A percentile compares a stretch with the other conserved stretches of the same genome.
These are phyloP conservation scores for Nansenia antarctica DNA, from an alignment of 2,113 vertebrate species.

Conservation along the genomic window DNA sequence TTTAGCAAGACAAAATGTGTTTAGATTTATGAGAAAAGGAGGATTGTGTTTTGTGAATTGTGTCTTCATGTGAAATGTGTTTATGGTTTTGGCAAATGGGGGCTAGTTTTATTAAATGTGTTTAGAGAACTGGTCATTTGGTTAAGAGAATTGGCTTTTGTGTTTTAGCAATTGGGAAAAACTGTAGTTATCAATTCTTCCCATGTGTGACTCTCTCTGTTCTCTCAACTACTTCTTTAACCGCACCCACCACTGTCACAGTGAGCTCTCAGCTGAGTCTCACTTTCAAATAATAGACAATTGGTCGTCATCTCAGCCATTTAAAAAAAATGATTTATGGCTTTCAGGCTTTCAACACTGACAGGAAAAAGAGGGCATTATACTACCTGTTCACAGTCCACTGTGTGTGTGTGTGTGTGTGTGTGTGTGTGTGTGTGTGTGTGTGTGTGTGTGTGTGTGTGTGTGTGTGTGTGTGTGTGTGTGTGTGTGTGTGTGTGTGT, in stretches of 20 bases:
- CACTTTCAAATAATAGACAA: conserved; percentile 51
- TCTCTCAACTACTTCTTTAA: not conserved
- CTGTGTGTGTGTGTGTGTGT: conserved; percentile 26
- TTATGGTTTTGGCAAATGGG: too few species aligned
- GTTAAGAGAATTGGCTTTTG: too few species aligned
- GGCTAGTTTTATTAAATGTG: too few species aligned
- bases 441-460: conserved; percentile 19
- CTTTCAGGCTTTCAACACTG: conserved; percentile 63
- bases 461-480: conserved; percentile 20
- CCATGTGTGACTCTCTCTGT: not conserved
- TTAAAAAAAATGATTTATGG: conserved; percentile 49
- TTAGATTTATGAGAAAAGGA: too few species aligned
- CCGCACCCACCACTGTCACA: conserved; percentile 8
- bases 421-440: conserved; percentile 20
- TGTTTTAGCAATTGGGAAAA: too few species aligned
- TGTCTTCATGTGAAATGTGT: too few species aligned
- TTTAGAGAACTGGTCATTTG: too few species aligned
- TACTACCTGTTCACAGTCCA: conserved; percentile 24
- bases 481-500: conserved; percentile 19
- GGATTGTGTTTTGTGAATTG: too few species aligned
- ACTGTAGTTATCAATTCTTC: too few species aligned
- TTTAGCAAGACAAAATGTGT: too few species aligned
- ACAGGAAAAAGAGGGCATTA: conserved; percentile 62
- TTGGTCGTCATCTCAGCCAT: conserved; percentile 46
- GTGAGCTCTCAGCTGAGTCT: conserved; percentile 6